Conservation (phyloP, 2,888 invertebrate genomes). For the Pyrocoelia pectoralis region DNA sequence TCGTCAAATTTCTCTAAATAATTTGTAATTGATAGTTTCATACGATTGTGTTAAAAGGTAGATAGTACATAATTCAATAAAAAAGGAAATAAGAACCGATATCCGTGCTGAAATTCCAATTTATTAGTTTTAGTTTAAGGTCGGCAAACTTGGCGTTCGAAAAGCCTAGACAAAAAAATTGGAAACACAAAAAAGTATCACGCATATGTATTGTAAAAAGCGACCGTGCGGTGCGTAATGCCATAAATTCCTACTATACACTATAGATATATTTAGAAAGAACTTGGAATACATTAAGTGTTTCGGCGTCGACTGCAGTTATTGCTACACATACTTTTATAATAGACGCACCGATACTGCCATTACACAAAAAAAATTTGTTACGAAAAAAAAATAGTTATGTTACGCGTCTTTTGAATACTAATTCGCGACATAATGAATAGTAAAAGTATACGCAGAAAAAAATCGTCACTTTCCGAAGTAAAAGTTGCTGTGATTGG, state of each 20-base stretch:
- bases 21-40: too few species aligned
- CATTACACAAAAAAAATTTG: slow-evolving; percentile 2
- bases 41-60: too few species aligned
- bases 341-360: slow-evolving; percentile 14
- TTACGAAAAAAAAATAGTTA: slow-evolving; percentile 3
- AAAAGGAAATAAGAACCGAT: too few species aligned
- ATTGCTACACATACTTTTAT: slow-evolving; percentile 28
- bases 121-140: too few species aligned
- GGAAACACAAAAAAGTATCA: neutral
- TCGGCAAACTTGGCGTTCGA: too few species aligned
- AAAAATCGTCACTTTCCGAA: slow-evolving; percentile 89
- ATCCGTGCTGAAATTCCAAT: too few species aligned
- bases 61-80: too few species aligned
- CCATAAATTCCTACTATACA: slow-evolving; percentile 34
- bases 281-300: slow-evolving; percentile 35
- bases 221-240: slow-evolving; percentile 32
- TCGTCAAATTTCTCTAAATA: too few species aligned
- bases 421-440: slow-evolving; percentile 64
- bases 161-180: neutral
- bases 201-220: slow-evolving; percentile 9
- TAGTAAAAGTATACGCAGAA: slow-evolving; percentile 83
- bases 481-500: slow-evolving; percentile 92
- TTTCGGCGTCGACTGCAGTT: slow-evolving; percentile 33
- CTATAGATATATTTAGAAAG: slow-evolving; percentile 41
- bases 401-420: slow-evolving; percentile 1